Evolutionary conservation across 2,797 vertebrate species (phyloP), one percentile per base, ranked within the genome.

Genomic region (Morus bassanus): DNA sequence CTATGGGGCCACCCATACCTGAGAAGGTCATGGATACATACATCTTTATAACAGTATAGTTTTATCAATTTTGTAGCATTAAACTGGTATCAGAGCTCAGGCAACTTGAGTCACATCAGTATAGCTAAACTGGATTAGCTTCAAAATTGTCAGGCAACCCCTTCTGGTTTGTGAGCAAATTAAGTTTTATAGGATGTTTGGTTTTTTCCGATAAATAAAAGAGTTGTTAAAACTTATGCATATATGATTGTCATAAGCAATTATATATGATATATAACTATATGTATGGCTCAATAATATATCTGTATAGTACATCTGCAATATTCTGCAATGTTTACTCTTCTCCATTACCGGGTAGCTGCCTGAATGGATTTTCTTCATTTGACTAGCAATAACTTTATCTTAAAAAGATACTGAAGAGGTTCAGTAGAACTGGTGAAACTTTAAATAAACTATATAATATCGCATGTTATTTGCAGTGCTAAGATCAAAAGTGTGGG

Each of bases 1-100:
- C 25, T 72, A 0, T 17, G 7, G 13, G 18, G 31, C 5, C 23
- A 6, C 13, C 23, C 1, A 0, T 65, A 53, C 4, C n/a, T 74
- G 21, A 57, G 43, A 15, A 68, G 27, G 22, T 46, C 1, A 4
- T 16, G 24, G 33, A 33, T 82, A 68, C 27, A 64, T 63, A 51
- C 5, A 10, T 50, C 37, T 77, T 86, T 54, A 7, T 31, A 86
- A 19, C 22, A 74, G 7, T 25, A 43, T 4, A 18, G 17, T 39
- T 77, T 68, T 85, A 59, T 2, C 13, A 10, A 54, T 77, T 61
- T 80, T 77, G 10, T 8, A 50, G 22, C 4, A 35, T 85, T 80
- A 51, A 85, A 74, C 27, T 59, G 14, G 6, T 83, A 45, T 77
- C 33, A 51, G 21, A 85, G 10, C 61, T 75, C 46, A n/a, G 37